phyloP scores from a whole-genome alignment of 2,113 vertebrate species.

The Festucalex cinctus region DNA sequence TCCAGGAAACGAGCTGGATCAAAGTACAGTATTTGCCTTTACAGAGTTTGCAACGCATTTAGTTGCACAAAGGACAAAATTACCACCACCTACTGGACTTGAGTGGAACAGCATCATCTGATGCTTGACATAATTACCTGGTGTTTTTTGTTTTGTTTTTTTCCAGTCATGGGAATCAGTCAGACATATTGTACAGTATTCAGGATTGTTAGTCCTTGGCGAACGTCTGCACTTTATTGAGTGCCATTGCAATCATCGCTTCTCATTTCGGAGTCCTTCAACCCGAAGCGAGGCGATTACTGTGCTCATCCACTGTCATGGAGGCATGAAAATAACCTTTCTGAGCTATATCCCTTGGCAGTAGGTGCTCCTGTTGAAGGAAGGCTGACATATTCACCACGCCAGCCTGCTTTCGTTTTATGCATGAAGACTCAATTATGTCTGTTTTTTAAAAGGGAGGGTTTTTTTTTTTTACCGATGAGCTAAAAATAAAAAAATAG shows the following conservation, averaged over 20 bases:
- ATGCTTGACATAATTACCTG: neutral
- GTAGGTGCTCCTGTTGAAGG: conserved; percentile 13
- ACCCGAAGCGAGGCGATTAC: conserved; percentile 11
- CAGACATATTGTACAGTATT: neutral
- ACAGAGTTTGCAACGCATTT: neutral
- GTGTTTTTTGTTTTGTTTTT: neutral
- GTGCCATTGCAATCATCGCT: neutral
- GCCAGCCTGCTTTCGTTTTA: conserved; percentile 2
- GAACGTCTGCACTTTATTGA: too few species aligned
- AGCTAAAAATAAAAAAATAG: too few species aligned
- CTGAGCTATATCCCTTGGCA: conserved; percentile 25
- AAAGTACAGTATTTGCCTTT: neutral
- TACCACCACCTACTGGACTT: too few species aligned
- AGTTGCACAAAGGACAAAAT: neutral
- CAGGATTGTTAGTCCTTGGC: too few species aligned
- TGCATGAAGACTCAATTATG: neutral
- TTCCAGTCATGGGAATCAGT: too few species aligned
- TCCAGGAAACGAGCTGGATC: neutral
- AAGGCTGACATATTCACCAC: conserved; percentile 6
- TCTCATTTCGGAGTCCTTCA: conserved; percentile 40
- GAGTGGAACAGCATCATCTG: neutral
- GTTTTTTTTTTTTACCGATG: neutral
- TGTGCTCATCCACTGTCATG: conserved; percentile 21
- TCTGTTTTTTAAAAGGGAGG: neutral
- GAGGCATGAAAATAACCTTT: conserved; percentile 27